phyloP scores from a whole-genome alignment of 2,113 vertebrate genomes.

The Probosciger aterrimus region DNA sequence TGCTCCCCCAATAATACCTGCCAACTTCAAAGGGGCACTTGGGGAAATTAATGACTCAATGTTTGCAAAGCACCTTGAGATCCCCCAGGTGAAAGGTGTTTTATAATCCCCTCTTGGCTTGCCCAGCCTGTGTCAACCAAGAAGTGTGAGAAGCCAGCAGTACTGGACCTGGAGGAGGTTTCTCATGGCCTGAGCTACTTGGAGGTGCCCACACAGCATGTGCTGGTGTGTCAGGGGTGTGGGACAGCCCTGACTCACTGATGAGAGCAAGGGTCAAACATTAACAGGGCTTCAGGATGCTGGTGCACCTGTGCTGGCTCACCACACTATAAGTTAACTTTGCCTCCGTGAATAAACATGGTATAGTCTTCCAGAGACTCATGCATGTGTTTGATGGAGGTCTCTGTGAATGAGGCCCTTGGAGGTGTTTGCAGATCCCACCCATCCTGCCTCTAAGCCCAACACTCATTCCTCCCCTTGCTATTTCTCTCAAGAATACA shows the following conservation, averaged over 20 bases:
- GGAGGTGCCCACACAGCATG: accelerated
- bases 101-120: slow-evolving; percentile 7
- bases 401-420: not conserved
- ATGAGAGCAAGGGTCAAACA: not conserved
- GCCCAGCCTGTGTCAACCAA: not conserved
- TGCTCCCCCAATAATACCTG: slow-evolving; percentile 27
- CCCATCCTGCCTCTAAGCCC: not conserved
- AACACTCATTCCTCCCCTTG: not conserved
- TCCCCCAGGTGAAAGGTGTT: slow-evolving; percentile 33
- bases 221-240: not conserved
- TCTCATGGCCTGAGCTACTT: not conserved
- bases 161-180: not conserved
- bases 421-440: not conserved
- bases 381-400: accelerated
- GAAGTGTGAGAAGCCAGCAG: not conserved
- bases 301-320: not conserved
- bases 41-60: slow-evolving; percentile 32
- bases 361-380: not conserved
- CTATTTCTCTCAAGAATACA: not conserved
- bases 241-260: accelerated
- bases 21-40: slow-evolving; percentile 46
- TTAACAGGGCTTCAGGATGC: not conserved
- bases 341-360: accelerated
- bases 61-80: slow-evolving; percentile 47
- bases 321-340: accelerated